Conservation (phyloP, 92 coral and sea anemone species). For the Phymanthus crucifer region DNA sequence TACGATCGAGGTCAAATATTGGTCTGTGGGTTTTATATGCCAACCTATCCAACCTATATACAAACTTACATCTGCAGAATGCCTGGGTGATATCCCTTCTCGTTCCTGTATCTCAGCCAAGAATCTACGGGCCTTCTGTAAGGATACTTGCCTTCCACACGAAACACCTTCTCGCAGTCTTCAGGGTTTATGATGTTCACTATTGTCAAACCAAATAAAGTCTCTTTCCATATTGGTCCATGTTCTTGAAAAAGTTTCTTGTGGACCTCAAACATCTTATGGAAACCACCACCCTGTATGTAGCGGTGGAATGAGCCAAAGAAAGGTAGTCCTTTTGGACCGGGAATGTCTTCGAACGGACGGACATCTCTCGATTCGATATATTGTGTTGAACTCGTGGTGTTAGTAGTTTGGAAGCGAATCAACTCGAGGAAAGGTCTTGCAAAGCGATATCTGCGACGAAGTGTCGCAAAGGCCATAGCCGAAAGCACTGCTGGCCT, state of each 20-base stretch:
- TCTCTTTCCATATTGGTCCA: conserved; percentile 67
- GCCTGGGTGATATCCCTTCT: conserved; percentile 19
- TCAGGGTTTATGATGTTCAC: conserved; percentile 54
- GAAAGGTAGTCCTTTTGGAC: conserved; percentile 42
- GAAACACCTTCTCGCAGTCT: conserved; percentile 52
- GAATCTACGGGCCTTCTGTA: conserved; percentile 36
- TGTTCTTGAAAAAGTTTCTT: conserved; percentile 46
- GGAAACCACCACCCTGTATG: conserved; percentile 34
- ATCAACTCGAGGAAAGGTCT: not conserved
- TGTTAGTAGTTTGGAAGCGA: not conserved
- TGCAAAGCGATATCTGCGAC: too few relatives aligned
- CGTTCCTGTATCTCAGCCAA: conserved; percentile 27
- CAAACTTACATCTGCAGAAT: not conserved
- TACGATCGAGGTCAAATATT: too few relatives aligned
- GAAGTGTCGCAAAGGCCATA: too few relatives aligned
- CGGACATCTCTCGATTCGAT: conserved; percentile 8
- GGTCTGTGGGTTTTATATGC: too few relatives aligned
- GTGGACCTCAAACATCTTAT: conserved; percentile 19
- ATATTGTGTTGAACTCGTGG: not conserved
- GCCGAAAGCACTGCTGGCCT: too few relatives aligned
- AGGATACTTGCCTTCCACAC: conserved; percentile 69
- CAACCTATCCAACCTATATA: too few relatives aligned
- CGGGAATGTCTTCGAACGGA: conserved; percentile 44
- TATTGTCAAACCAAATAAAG: conserved; percentile 20
- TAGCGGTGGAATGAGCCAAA: conserved; percentile 35